phyloP scores from a whole-genome alignment of 30 jellyfish, hydroid and myxozoan genomes.

The Mastigias papua region DNA sequence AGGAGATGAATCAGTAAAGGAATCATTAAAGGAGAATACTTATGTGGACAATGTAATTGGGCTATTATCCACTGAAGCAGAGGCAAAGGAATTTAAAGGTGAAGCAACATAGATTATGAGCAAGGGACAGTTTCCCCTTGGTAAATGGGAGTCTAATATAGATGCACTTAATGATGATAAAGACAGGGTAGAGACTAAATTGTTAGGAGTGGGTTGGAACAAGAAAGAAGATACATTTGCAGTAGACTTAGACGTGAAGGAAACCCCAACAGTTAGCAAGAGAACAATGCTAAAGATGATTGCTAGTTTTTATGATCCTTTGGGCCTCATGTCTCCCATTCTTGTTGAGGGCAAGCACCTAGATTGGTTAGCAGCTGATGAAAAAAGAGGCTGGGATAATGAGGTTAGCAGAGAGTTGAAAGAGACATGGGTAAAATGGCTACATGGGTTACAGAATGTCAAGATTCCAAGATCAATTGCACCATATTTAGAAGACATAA shows the following conservation, averaged over 20 bases:
- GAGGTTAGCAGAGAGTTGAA: slow-evolving; percentile 31
- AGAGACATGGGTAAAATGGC: slow-evolving; percentile 47
- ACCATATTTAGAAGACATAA: slow-evolving; percentile 36
- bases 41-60: slow-evolving; percentile 47
- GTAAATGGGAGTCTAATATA: slow-evolving; percentile 50
- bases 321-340: slow-evolving; percentile 46
- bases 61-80: slow-evolving; percentile 7
- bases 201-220: slow-evolving; percentile 56
- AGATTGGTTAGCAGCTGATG: slow-evolving; percentile 61
- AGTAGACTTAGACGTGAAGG: slow-evolving; percentile 22
- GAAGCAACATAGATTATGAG: slow-evolving; percentile 24
- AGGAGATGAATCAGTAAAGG: slow-evolving; percentile 25
- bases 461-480: slow-evolving; percentile 59
- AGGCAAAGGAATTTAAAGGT: slow-evolving; percentile 16
- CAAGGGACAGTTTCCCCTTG: slow-evolving; percentile 61
- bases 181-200: slow-evolving; percentile 30
- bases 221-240: slow-evolving; percentile 33
- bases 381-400: slow-evolving; percentile 44
- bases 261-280: slow-evolving; percentile 6
- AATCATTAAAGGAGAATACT: slow-evolving; percentile 14
- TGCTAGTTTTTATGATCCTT: slow-evolving; percentile 34
- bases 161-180: slow-evolving; percentile 26
- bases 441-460: slow-evolving; percentile 6
- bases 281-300: slow-evolving; percentile 39
- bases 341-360: slow-evolving; percentile 54